These are phyloP conservation scores for Melipona bicolor DNA, from an alignment of 2,888 invertebrate species.

Conservation along the genomic window DNA sequence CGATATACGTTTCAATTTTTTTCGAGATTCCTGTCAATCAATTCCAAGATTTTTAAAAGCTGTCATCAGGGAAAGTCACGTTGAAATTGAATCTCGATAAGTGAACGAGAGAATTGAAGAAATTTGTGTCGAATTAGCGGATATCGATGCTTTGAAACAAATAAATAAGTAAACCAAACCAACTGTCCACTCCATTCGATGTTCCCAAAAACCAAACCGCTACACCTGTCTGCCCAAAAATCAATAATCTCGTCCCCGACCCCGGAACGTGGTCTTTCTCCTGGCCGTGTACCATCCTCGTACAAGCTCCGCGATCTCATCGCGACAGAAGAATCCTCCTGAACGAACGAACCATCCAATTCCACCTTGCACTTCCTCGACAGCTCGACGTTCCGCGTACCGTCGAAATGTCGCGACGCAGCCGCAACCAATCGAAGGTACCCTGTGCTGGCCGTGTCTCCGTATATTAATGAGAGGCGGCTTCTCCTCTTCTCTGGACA, in stretches of 20 bases:
- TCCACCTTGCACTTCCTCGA: not conserved
- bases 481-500: slow-evolving; percentile 45
- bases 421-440: slow-evolving; percentile 35
- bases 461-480: slow-evolving; percentile 75
- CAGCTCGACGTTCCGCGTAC: slow-evolving; percentile 2
- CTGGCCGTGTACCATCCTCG: not conserved
- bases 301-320: not conserved
- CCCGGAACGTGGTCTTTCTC: not conserved
- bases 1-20: not conserved
- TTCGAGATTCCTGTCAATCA: not conserved
- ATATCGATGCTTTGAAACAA: not conserved
- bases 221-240: slow-evolving; percentile 26
- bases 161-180: not conserved
- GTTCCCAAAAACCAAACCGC: not conserved
- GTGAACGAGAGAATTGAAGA: not conserved
- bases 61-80: no score
- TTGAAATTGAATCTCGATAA: not conserved
- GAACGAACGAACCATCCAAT: slow-evolving; percentile 5
- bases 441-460: slow-evolving; percentile 62
- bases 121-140: not conserved
- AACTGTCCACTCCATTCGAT: not conserved
- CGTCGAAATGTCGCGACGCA: slow-evolving; percentile 17
- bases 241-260: slow-evolving; percentile 14
- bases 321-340: not conserved
- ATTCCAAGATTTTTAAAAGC: no score